phyloP scores from a whole-genome alignment of 2,888 invertebrate species.

The Eilema sororculum region DNA sequence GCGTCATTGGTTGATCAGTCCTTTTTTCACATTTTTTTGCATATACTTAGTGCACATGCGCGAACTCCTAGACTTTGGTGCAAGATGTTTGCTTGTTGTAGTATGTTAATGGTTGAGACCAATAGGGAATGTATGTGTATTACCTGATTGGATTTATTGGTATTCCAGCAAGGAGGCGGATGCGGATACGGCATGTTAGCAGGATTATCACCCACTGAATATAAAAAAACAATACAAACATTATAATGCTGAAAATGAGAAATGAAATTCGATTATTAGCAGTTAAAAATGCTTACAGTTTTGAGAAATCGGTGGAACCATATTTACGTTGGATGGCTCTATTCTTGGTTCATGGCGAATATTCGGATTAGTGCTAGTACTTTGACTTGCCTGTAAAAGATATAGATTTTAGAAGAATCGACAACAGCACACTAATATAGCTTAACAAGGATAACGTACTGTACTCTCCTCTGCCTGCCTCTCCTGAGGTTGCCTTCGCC shows the following conservation, averaged over 20 bases:
- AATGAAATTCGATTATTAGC: background rate
- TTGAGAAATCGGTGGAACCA: slow-evolving; percentile 75
- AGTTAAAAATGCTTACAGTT: slow-evolving; percentile 60
- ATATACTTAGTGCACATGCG: too few relatives aligned
- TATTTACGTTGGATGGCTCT: slow-evolving; percentile 73
- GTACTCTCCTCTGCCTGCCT: slow-evolving; percentile 72
- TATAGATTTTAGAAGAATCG: background rate
- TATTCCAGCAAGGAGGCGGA: slow-evolving; percentile 76
- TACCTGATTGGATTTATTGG: slow-evolving; percentile 80
- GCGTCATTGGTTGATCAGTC: too few relatives aligned
- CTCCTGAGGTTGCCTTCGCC: slow-evolving; percentile 75
- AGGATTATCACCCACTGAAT: slow-evolving; percentile 66
- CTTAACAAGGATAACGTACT: slow-evolving; percentile 55
- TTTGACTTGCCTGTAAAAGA: slow-evolving; percentile 57
- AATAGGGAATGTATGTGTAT: background rate
- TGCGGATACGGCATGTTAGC: slow-evolving; percentile 72
- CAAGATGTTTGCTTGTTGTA: too few relatives aligned
- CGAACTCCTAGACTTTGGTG: too few relatives aligned
- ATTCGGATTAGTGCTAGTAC: slow-evolving; percentile 68
- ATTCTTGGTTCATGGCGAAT: slow-evolving; percentile 70
- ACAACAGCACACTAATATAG: background rate
- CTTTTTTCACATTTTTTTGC: too few relatives aligned
- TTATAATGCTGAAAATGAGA: background rate
- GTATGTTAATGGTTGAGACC: too few relatives aligned
- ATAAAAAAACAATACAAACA: slow-evolving; percentile 12